Base-by-base conservation (phyloP, 2,113 vertebrate genomes). In the Apteryx mantelli region DNA sequence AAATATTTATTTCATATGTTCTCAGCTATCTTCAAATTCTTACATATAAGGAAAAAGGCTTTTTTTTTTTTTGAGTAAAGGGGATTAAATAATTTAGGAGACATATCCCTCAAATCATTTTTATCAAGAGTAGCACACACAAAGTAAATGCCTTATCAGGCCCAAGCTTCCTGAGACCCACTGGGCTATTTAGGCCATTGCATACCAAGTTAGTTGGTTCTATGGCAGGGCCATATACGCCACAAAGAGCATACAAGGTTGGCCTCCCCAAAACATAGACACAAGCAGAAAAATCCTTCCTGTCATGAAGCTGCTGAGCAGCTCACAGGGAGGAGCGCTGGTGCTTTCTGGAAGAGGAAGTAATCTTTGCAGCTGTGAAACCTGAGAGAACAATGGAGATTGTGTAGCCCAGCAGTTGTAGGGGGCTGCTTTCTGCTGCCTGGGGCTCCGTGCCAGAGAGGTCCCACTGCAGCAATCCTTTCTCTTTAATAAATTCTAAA, bases 331-430 rank as follows among this genome's bases (percentile, higher is more conserved):
- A 80, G 34, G 40, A 86, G 36, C 83, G 73, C 60, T 91, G n/a
- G 66, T 80, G 42, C 82, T 60, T 86, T 78, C 64, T 95, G 88
- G 73, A 90, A 88, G 68, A 84, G 88, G 83, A 92, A 96, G 88
- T 73, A 96, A 93, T 90, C 91, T 93, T 88, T 83, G 88, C 93
- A 96, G 97, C 96, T 97, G 91, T 96, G 96, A 97, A 97, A 97
- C 91, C 74, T 82, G 94, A 97, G 93, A 96, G 65, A 95, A 94
- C 95, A 96, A 95, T 95, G 92, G 88, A 76, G 77, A 56, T 65
- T 89, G 86, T 92, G 86, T 68, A 15, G 76, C 94, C 7, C 38
- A 86, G 88, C 74, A 50, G 46, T 92, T 86, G 42, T 4, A 32
- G 69, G 58, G 88, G 48, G 61, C 73, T 97, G 87, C 69, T 96